phyloP scores from a whole-genome alignment of 1,140 invertebrate genomes.

The Archivesica marissinica region DNA sequence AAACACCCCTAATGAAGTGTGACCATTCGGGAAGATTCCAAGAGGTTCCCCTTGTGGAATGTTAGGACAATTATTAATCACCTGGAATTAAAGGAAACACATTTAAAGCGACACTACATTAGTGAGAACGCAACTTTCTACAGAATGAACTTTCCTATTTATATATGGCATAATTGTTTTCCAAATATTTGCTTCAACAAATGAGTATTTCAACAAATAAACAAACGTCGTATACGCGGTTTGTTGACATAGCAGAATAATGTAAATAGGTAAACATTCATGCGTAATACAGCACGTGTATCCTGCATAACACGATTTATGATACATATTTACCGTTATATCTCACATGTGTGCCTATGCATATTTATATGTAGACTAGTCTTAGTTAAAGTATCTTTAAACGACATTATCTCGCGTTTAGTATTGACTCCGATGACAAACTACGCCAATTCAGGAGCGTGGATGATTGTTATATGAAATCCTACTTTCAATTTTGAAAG shows the following conservation, averaged over 20 bases:
- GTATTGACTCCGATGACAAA: no score
- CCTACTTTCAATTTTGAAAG: no score
- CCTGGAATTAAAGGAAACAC: neutral
- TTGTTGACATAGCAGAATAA: neutral
- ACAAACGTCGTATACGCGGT: neutral
- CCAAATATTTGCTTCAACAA: no score
- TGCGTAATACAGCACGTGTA: no score
- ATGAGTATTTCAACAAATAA: neutral
- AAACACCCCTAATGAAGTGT: neutral
- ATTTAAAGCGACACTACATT: neutral
- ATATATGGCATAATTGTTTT: neutral
- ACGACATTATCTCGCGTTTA: no score
- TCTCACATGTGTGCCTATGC: no score
- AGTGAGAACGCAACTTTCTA: neutral
- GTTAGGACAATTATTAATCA: neutral
- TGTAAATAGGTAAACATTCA: neutral
- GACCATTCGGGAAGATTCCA: slow-evolving; percentile 1
- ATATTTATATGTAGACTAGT: no score
- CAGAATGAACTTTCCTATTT: neutral
- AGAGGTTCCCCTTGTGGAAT: neutral
- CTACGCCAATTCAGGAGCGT: no score
- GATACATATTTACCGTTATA: no score
- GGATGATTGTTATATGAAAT: no score
- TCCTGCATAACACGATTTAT: no score
- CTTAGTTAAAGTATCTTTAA: no score